phyloP scores from a whole-genome alignment of 1,140 invertebrate genomes.

The Aricia agestis region DNA sequence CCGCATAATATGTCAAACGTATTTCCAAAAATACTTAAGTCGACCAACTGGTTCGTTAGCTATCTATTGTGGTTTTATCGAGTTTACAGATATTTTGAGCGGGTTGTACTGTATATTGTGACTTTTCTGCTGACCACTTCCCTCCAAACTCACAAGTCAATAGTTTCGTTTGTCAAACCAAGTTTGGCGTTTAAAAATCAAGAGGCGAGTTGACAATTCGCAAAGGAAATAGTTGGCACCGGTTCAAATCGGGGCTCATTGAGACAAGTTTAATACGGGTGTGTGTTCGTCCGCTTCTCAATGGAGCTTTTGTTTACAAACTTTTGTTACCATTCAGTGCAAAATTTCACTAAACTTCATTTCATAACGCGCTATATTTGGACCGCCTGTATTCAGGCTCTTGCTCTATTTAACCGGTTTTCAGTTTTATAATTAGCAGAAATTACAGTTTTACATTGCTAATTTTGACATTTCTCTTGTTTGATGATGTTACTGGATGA shows the following conservation, averaged over 20 bases:
- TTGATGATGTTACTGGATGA: no score
- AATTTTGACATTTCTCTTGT: no score
- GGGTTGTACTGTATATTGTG: no score
- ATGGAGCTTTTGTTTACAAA: constrained; percentile 24
- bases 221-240: constrained; percentile 33
- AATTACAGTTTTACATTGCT: no score
- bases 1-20: no score
- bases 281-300: constrained; percentile 15
- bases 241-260: constrained; percentile 34
- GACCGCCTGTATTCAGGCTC: no score
- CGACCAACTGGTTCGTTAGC: no score
- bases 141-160: neutral
- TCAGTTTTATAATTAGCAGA: neutral
- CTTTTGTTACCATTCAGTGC: constrained; percentile 12
- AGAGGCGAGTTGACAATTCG: constrained; percentile 33
- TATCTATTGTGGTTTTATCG: no score
- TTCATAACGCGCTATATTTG: neutral
- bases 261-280: constrained; percentile 23
- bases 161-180: neutral
- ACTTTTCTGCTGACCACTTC: neutral
- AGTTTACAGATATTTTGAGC: no score
- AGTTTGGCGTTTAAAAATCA: constrained; percentile 28
- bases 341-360: constrained; percentile 7
- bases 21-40: no score
- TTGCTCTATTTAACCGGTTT: neutral